Evolutionary conservation across 2,113 vertebrate species (phyloP), one percentile per base, ranked within the genome.

Genomic region (Nibea coibor): DNA sequence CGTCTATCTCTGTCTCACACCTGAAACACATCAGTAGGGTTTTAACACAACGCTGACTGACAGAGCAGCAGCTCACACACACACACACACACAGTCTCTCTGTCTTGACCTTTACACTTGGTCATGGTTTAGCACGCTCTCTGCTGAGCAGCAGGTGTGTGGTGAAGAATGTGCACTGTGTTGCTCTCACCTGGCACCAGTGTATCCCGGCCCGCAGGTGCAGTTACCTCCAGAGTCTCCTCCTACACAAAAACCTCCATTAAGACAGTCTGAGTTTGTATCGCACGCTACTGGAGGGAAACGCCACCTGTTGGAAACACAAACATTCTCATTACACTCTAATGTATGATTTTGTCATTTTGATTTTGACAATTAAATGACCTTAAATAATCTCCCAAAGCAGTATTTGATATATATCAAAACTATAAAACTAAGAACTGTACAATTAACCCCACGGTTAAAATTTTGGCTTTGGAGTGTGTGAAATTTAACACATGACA

Each of bases 141-240:
- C 24, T 14, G 42, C 42, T 70, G 31, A 61, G 42, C 66, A 61
- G 22, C 67, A 61, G 20, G 39, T 35, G 69, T 35, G 35, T 54
- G 20, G 14, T 15, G 35, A 50, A 39, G 43, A 62, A 58, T 72
- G 64, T 78, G 17, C 12, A 0, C n/a, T 35, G 72, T 63, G 19
- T 6, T 43, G 3, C 48, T 70, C 91, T 90, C 91, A 99, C 98
- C 96, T 97, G 87, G 84, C 88, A 2, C 97, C 97, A 0, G 86
- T 88, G 86, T 95, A 97, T 17, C 96, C 97, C 0, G 93, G 95
- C 77, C 72, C 95, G 91, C 98, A 99, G 48, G 94, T 97, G 91
- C 98, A 99, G 94, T 99, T 98, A 77, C 95, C 94, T 47, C 96
- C 96, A 89, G 85, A 93, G 7, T 85, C 74, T 0, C 95, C 95